Percentiles rank a stretch among this genome's conserved stretches.
phyloP scores from a whole-genome alignment of 1,140 invertebrate genomes.

The Caenorhabditis briggsae region DNA sequence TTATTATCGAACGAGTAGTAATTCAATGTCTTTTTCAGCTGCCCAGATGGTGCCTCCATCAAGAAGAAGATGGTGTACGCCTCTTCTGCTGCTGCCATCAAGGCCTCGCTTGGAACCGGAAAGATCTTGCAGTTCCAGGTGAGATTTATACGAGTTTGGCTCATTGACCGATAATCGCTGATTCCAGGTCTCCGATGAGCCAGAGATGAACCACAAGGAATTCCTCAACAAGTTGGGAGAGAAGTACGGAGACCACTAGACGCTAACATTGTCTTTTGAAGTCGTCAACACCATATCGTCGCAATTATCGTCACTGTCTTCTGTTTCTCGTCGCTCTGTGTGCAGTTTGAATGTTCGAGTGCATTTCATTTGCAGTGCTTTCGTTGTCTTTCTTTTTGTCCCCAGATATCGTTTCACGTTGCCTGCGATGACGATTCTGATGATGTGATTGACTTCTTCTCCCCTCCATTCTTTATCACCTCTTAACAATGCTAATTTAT shows the following conservation, averaged over 20 bases:
- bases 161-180: background rate
- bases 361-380: conserved; percentile 1
- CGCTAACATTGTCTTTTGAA: background rate
- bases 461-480: background rate
- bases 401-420: background rate
- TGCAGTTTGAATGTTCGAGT: background rate
- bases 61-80: conserved; percentile 79
- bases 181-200: conserved; percentile 76
- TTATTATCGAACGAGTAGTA: background rate
- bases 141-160: background rate
- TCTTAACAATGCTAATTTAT: conserved; percentile 46
- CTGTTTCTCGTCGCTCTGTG: background rate
- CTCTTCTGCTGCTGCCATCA: conserved; percentile 78
- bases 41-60: conserved; percentile 78
- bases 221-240: conserved; percentile 74
- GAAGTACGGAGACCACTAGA: conserved; percentile 76
- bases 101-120: conserved; percentile 77
- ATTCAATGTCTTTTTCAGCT: conserved; percentile 61
- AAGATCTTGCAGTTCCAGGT: conserved; percentile 78
- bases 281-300: background rate
- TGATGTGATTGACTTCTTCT: conserved; percentile 41
- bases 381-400: conserved; percentile 8
- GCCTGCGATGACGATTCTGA: background rate
- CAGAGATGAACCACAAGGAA: conserved; percentile 76
- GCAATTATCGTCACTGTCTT: conserved; percentile 21